These are phyloP conservation scores for Gonioctena quinquepunctata DNA, from an alignment of 1,140 invertebrate genomes.

Conservation along the genomic window DNA sequence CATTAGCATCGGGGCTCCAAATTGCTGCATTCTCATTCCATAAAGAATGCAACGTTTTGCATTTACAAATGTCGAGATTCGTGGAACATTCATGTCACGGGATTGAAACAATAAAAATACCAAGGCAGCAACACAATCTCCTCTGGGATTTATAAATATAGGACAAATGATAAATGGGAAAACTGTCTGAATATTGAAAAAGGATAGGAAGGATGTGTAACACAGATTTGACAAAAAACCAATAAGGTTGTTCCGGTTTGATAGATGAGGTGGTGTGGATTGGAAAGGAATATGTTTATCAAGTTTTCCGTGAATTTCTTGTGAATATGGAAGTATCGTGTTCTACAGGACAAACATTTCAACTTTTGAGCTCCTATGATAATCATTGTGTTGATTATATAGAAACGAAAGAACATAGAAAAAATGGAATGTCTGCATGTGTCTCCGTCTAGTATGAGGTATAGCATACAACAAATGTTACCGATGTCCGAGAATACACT, in stretches of 20 bases:
- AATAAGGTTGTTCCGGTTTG: not conserved
- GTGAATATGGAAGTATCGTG: too few relatives aligned
- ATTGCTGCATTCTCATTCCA: not conserved
- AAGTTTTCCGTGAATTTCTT: too few relatives aligned
- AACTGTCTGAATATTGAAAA: not conserved
- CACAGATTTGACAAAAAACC: not conserved
- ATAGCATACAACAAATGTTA: too few relatives aligned
- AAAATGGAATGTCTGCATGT: too few relatives aligned
- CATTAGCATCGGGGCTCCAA: not conserved
- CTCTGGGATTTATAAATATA: not conserved
- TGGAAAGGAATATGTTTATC: not conserved
- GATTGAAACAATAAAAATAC: not conserved
- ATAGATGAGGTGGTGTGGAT: not conserved
- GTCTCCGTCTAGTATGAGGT: too few relatives aligned
- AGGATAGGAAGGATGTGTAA: not conserved
- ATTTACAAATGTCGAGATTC: not conserved
- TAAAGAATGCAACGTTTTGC: not conserved
- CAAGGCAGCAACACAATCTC: not conserved
- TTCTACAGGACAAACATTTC: too few relatives aligned
- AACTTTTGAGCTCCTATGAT: too few relatives aligned
- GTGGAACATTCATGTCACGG: not conserved
- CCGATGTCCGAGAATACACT: too few relatives aligned
- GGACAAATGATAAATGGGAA: not conserved
- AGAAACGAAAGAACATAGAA: too few relatives aligned
- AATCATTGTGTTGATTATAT: too few relatives aligned